These are phyloP conservation scores for Lepisosteus osseus DNA, from an alignment of 2,113 vertebrate species.

Conservation along the genomic window DNA sequence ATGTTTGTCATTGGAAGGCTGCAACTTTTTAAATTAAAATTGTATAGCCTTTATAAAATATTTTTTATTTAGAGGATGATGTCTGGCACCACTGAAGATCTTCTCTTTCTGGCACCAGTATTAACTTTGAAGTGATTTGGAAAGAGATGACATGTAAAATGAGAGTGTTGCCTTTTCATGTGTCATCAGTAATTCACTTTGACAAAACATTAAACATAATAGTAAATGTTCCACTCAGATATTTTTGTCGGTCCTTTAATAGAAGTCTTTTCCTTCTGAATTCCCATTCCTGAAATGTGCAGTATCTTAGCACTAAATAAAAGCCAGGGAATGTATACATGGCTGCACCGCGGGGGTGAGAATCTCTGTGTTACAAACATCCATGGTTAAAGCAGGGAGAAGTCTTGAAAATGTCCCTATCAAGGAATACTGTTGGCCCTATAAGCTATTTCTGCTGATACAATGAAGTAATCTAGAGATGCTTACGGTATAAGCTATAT, in stretches of 20 bases:
- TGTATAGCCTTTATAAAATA: conserved; percentile 54
- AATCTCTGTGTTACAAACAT: too few species aligned
- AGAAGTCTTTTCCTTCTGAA: not conserved
- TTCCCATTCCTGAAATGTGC: too few species aligned
- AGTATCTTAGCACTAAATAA: too few species aligned
- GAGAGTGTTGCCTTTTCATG: conserved; percentile 42
- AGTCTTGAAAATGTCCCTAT: too few species aligned
- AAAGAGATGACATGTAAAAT: conserved; percentile 72
- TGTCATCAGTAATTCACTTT: conserved; percentile 62
- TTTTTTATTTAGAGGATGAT: conserved; percentile 59
- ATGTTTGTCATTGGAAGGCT: conserved; percentile 66
- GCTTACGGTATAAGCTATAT: too few species aligned
- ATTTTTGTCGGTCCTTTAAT: not conserved
- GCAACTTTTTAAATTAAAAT: conserved; percentile 69
- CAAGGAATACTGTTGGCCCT: too few species aligned
- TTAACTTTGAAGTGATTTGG: conserved; percentile 75
- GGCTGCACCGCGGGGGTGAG: too few species aligned
- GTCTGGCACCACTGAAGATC: conserved; percentile 48
- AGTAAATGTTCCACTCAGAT: conserved; percentile 48
- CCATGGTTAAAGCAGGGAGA: too few species aligned
- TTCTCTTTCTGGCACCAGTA: conserved; percentile 57
- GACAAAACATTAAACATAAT: conserved; percentile 67
- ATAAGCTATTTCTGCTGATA: too few species aligned
- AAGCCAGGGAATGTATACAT: too few species aligned
- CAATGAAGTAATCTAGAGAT: too few species aligned